Conservation (phyloP, 2,888 invertebrate genomes). For the Atethmia centrago region DNA sequence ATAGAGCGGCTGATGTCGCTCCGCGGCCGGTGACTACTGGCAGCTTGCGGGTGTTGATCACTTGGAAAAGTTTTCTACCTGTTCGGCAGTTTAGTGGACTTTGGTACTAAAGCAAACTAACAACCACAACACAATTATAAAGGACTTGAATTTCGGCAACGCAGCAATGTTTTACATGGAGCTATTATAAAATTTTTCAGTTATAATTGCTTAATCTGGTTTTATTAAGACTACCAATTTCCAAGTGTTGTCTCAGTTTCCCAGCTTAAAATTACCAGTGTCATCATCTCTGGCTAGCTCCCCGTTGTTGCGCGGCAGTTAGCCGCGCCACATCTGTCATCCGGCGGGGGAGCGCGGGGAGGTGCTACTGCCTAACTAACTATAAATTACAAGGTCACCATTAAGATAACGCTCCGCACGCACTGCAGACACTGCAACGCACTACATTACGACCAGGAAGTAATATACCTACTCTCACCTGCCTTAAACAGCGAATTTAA, state of each 20-base stretch:
- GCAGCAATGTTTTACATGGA: background rate
- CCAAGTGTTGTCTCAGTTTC: background rate
- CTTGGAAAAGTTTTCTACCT: background rate
- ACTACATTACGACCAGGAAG: background rate
- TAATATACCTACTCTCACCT: background rate
- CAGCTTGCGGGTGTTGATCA: background rate
- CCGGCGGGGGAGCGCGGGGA: background rate
- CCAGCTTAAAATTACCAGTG: background rate
- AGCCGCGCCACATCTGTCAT: slow-evolving; percentile 58
- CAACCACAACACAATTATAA: background rate
- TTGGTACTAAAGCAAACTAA: background rate
- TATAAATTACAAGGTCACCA: slow-evolving; percentile 79
- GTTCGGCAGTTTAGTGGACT: background rate
- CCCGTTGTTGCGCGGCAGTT: slow-evolving; percentile 10
- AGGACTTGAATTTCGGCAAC: background rate
- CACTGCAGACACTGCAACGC: slow-evolving; percentile 35
- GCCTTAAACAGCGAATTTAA: background rate
- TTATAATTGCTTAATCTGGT: background rate
- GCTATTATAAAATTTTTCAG: background rate
- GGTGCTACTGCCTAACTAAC: slow-evolving; percentile 70
- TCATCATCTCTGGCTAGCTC: slow-evolving; percentile 62
- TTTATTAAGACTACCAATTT: background rate
- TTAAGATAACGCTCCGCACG: slow-evolving; percentile 75
- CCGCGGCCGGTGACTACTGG: background rate
- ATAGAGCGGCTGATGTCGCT: slow-evolving; percentile 36